Percentiles rank a stretch among this genome's conserved stretches.
phyloP scores from a whole-genome alignment of 2,113 vertebrate species.

The Engystomops pustulosus region DNA sequence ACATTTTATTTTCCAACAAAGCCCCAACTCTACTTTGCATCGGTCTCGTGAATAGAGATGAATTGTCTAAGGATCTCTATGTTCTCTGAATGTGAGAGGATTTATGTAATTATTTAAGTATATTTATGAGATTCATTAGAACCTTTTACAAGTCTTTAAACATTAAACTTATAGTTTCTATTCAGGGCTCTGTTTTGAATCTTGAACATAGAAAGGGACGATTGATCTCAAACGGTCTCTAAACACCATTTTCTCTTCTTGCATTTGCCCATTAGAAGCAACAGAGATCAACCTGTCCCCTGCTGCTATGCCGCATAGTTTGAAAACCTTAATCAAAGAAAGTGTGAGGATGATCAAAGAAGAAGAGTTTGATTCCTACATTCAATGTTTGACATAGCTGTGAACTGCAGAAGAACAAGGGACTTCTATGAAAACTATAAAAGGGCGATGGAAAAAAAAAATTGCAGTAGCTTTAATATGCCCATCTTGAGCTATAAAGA shows the following conservation, averaged over 20 bases:
- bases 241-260: conserved; percentile 68
- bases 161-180: conserved; percentile 51
- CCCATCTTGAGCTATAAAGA: conserved; percentile 68
- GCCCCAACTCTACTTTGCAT: background rate
- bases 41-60: background rate
- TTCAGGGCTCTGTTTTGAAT: conserved; percentile 71
- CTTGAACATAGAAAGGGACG: conserved; percentile 66
- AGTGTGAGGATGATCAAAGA: conserved; percentile 73
- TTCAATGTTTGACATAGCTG: conserved; percentile 66
- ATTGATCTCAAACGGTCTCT: conserved; percentile 73
- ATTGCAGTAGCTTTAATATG: conserved; percentile 67
- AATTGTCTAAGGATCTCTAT: background rate
- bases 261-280: conserved; percentile 72
- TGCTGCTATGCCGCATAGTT: conserved; percentile 73
- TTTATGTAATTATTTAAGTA: conserved; percentile 33
- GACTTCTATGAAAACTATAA: conserved; percentile 68
- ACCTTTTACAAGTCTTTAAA: conserved; percentile 33
- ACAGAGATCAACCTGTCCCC: conserved; percentile 72
- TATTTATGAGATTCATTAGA: conserved; percentile 36
- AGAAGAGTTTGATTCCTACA: conserved; percentile 68
- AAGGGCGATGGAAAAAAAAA: conserved; percentile 65
- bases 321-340: conserved; percentile 77
- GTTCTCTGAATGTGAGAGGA: background rate
- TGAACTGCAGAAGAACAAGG: conserved; percentile 68
- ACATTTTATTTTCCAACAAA: conserved; percentile 13